Percentiles rank a stretch among this genome's conserved stretches.
Evolutionary conservation across 1,140 invertebrate genomes (phyloP).

Genomic region (Trissolcus basalis): DNA sequence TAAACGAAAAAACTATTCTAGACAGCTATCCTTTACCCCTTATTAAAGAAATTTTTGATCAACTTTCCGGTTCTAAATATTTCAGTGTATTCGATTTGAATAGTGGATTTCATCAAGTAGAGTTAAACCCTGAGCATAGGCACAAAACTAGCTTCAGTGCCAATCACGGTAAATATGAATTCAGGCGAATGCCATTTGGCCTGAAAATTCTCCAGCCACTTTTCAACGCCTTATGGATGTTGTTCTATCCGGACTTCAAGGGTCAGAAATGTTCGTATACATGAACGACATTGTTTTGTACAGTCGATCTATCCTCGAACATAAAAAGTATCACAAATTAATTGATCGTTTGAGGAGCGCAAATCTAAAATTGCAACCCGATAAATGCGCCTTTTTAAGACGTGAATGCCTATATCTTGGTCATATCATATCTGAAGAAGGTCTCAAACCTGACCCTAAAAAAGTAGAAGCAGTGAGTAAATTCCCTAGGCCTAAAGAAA

Average conservation of each 20-base stretch:
- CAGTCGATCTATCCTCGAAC: too few relatives aligned
- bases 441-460: not conserved
- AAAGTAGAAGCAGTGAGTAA: not conserved
- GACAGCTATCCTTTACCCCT: not conserved
- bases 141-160: not conserved
- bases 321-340: too few relatives aligned
- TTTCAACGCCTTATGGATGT: not conserved
- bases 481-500: not conserved
- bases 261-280: too few relatives aligned
- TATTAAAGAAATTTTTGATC: not conserved
- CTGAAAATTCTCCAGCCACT: not conserved
- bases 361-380: not conserved
- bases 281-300: not conserved
- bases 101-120: not conserved
- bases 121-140: not conserved
- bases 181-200: not conserved
- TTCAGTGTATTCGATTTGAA: not conserved
- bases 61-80: not conserved
- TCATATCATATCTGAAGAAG: not conserved
- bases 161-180: not conserved
- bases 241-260: too few relatives aligned
- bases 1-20: not conserved
- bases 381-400: not conserved
- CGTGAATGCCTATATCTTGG: not conserved
- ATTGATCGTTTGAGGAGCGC: not conserved